Evolutionary conservation across 2,797 vertebrate species (phyloP), one percentile per base, ranked within the genome.

Genomic region (Craterocephalus amniculus): DNA sequence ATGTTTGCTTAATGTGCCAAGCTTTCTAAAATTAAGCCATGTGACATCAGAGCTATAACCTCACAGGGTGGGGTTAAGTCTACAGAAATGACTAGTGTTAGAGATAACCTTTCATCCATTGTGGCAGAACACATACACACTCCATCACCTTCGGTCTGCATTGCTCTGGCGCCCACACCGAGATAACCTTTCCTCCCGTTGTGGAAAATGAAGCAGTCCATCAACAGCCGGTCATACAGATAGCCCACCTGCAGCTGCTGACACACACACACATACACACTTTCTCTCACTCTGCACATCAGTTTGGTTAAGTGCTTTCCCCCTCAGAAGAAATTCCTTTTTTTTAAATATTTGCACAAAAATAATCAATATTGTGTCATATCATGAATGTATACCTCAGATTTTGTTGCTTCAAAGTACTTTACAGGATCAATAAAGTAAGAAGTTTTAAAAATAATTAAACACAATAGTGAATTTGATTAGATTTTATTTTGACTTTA

Each of bases 21-120:
- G 58, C 72, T 80, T 89, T 90, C 86, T 83, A 81, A 91, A 87
- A 88, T 85, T 73, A 92, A 91, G 81, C 76, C 77, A 34, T 76
- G 71, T 87, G 87, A 91, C 85, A 87, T 93, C 91, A 91, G 83
- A 90, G 67, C 74, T 80, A 66, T 93, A 89, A 93, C 90, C 87
- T 90, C 85, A 89, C 83, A 81, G 87, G 90, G 85, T 83, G 83
- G 90, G 90, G 92, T 94, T 91, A 92, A 90, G 84, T 88, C 86
- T 72, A 83, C 84, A 89, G 87, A 91, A 91, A 86, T 45, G 72
- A 81, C 86, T 76, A 91, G 88, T 89, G 80, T 89, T 83, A 87
- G 87, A 91, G 90, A 93, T 94, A 91, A 95, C 94, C 93, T 94
- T 95, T 94, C 79, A 85, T 88, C 79, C 83, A 87, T 90, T 92